phyloP scores from a whole-genome alignment of 2,113 vertebrate species.

The Tricholaema leucomelas region DNA sequence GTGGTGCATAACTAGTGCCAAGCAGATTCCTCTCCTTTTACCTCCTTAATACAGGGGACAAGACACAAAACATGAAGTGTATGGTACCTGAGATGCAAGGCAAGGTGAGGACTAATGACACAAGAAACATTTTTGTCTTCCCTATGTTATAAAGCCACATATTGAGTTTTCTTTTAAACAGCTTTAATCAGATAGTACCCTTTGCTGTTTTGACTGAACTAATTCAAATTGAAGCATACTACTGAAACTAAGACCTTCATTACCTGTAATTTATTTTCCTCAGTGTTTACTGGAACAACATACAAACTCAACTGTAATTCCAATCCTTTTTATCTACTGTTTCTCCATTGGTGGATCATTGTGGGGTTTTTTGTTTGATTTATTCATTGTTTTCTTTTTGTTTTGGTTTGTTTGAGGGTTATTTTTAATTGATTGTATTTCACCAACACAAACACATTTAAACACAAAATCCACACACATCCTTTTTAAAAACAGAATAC shows the following conservation, averaged over 20 bases:
- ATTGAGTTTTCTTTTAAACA: background rate
- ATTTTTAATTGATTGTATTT: background rate
- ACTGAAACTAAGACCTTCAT: background rate
- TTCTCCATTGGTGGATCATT: background rate
- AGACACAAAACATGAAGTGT: background rate
- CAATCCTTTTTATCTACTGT: accelerated
- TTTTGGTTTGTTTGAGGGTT: background rate
- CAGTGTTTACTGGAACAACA: background rate
- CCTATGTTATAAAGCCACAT: background rate
- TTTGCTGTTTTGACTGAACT: background rate
- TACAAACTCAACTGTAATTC: background rate
- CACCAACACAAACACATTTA: background rate
- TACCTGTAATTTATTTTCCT: background rate
- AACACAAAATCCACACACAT: background rate
- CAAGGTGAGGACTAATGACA: background rate
- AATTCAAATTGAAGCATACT: background rate
- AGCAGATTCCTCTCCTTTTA: background rate
- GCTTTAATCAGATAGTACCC: background rate
- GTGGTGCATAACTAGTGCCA: background rate
- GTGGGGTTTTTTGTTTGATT: background rate
- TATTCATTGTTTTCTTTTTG: background rate
- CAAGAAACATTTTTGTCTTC: background rate
- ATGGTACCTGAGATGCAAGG: background rate
- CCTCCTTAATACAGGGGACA: background rate
- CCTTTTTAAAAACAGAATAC: background rate